phyloP scores from a whole-genome alignment of 2,113 vertebrate species.

The Mionectes macconnelli region DNA sequence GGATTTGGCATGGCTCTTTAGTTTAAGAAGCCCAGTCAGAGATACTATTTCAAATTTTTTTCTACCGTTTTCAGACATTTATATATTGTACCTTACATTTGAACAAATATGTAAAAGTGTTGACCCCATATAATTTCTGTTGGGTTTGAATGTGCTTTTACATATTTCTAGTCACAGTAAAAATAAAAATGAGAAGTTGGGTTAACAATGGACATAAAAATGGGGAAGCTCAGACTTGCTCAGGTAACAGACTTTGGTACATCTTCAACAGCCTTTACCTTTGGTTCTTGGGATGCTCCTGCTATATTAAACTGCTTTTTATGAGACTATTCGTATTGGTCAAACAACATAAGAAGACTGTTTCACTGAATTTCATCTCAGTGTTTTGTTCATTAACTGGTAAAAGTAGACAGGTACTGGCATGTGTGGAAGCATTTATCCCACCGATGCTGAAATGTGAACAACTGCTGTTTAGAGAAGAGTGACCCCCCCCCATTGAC shows the following conservation, averaged over 20 bases:
- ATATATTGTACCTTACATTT: neutral
- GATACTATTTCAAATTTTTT: neutral
- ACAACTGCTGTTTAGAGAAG: neutral
- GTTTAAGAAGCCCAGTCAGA: neutral
- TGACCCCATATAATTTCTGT: neutral
- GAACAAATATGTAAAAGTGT: neutral
- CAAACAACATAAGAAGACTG: neutral
- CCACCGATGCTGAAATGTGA: neutral
- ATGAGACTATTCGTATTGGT: neutral
- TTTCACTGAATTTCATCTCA: neutral
- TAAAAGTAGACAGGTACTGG: neutral
- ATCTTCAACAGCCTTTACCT: neutral
- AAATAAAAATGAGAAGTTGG: neutral
- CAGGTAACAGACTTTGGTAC: neutral
- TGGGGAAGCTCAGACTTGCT: neutral
- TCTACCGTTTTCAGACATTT: neutral
- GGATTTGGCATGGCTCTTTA: neutral
- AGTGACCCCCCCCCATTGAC: fast-evolving
- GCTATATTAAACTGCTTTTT: neutral
- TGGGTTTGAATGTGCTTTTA: neutral
- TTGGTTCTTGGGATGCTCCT: neutral
- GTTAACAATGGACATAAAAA: neutral
- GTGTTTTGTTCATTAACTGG: neutral
- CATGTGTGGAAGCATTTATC: neutral
- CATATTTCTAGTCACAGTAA: neutral